Conservation (phyloP, 2,113 vertebrate species). For the Petrocephalus zakoni region DNA sequence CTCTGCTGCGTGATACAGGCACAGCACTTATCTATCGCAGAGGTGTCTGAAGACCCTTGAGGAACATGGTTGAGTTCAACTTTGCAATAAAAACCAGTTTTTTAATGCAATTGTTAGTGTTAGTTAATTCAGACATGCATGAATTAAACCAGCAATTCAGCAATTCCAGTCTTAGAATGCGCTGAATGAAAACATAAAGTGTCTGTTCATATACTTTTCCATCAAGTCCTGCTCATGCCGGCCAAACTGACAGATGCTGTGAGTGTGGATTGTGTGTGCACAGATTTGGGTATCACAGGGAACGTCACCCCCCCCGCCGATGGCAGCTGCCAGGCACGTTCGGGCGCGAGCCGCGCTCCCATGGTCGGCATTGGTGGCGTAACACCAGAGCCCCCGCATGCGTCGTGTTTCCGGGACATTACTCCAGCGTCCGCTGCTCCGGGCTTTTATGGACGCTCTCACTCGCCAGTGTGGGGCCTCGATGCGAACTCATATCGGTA, state of each 20-base stretch:
- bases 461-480: background rate
- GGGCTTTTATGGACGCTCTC: background rate
- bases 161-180: background rate
- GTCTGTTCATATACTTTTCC: background rate
- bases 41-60: background rate
- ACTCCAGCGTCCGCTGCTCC: background rate
- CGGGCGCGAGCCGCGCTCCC: background rate
- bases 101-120: background rate
- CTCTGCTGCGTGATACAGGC: background rate
- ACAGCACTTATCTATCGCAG: background rate
- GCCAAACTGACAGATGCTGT: background rate
- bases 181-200: background rate
- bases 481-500: conserved; percentile 23
- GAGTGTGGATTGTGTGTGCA: background rate
- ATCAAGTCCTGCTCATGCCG: background rate
- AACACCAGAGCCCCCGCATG: background rate
- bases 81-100: background rate
- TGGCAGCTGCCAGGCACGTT: background rate
- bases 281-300: background rate
- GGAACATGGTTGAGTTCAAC: background rate
- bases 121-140: background rate
- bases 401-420: background rate
- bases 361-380: background rate
- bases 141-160: background rate
- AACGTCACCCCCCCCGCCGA: background rate